A percentile compares a stretch with the other conserved stretches of the same genome.
Evolutionary conservation across 2,797 vertebrate genomes (phyloP).

Genomic region (Poecilia gillii): DNA sequence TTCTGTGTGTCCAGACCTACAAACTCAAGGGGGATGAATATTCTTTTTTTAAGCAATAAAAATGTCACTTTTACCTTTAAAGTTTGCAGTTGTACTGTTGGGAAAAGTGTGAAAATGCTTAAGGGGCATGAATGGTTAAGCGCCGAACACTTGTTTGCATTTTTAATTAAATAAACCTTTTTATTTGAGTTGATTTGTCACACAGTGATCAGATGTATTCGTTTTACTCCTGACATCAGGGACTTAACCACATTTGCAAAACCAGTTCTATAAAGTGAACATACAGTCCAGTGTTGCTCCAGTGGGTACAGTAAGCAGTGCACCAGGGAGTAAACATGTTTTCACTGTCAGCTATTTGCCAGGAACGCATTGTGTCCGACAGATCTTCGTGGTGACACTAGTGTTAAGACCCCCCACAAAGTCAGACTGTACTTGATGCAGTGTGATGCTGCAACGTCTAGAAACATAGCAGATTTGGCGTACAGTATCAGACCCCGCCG

Average conservation of each 20-base stretch:
- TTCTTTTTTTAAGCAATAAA: neutral
- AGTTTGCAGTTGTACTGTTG: neutral
- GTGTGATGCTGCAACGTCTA: constrained; percentile 50
- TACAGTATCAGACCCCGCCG: constrained; percentile 48
- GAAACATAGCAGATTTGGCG: constrained; percentile 58
- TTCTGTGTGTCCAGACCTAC: neutral
- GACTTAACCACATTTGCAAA: neutral
- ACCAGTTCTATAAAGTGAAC: constrained; percentile 10
- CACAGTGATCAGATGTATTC: neutral
- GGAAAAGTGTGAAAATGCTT: neutral
- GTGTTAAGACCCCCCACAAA: constrained; percentile 45
- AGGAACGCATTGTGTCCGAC: constrained; percentile 42
- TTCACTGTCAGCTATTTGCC: constrained; percentile 43
- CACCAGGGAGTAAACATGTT: constrained; percentile 26
- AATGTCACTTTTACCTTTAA: neutral
- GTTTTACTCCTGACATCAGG: neutral
- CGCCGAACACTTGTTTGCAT: neutral
- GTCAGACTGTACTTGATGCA: constrained; percentile 49
- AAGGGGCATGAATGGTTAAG: neutral
- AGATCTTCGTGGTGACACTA: constrained; percentile 48
- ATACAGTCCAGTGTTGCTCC: neutral
- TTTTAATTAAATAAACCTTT: neutral
- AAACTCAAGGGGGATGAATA: neutral
- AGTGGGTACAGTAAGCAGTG: constrained; percentile 10
- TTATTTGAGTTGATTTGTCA: neutral